A percentile compares a stretch with the other conserved stretches of the same genome.
phyloP scores from a whole-genome alignment of 2,113 vertebrate genomes.

The Chamaea fasciata region DNA sequence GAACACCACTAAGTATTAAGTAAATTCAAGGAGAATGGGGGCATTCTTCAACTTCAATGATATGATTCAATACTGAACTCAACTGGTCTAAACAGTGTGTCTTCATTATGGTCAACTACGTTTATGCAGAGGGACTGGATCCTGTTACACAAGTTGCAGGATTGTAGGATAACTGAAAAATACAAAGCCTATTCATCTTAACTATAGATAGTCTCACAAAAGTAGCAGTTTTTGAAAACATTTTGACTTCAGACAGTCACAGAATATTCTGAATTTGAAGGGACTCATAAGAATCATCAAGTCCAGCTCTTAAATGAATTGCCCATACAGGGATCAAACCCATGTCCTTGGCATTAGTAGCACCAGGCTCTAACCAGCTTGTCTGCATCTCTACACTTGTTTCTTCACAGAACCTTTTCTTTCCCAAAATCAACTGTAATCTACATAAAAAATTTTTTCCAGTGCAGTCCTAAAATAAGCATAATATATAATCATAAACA shows the following conservation, averaged over 20 bases:
- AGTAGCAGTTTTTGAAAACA: not conserved
- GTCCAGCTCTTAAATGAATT: not conserved
- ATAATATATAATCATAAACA: not conserved
- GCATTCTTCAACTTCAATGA: not conserved
- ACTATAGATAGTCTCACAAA: not conserved
- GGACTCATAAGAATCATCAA: not conserved
- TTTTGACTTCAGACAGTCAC: not conserved
- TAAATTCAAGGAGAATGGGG: not conserved
- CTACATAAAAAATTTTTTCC: not conserved
- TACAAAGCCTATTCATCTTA: not conserved
- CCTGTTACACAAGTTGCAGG: not conserved
- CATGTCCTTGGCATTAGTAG: accelerated
- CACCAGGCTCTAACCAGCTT: not conserved
- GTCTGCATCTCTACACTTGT: not conserved
- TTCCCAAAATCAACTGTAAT: not conserved
- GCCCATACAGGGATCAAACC: not conserved
- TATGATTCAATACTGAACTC: not conserved
- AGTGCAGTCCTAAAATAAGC: not conserved
- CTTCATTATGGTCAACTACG: not conserved
- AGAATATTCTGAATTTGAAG: not conserved
- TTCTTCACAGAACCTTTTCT: not conserved
- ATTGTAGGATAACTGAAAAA: not conserved
- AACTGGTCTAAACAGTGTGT: not conserved
- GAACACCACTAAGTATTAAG: not conserved
- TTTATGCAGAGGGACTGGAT: not conserved